phyloP scores from a whole-genome alignment of 2,113 vertebrate species.

The Machaerirhynchus nigripectus region DNA sequence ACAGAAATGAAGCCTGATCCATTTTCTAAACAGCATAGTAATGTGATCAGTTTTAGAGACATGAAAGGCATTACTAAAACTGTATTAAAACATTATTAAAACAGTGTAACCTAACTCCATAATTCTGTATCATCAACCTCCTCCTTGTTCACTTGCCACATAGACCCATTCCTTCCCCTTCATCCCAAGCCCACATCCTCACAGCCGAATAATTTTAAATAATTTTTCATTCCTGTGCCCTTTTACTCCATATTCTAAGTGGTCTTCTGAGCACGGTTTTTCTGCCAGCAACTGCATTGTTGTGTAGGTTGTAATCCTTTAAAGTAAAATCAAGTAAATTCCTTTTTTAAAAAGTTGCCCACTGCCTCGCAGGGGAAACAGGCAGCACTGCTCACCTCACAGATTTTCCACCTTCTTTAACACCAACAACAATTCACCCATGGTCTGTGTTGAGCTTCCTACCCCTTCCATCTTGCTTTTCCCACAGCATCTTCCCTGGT shows the following conservation, averaged over 20 bases:
- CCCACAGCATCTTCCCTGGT: not conserved
- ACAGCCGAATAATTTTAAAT: not conserved
- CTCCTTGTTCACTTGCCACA: not conserved
- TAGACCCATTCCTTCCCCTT: not conserved
- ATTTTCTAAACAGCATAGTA: not conserved
- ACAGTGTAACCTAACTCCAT: not conserved
- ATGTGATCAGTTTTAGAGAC: not conserved
- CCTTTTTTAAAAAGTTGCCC: not conserved
- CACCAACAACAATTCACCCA: not conserved
- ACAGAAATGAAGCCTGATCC: not conserved
- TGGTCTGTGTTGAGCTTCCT: not conserved
- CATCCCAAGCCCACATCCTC: not conserved
- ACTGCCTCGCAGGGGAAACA: not conserved
- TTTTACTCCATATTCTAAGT: not conserved
- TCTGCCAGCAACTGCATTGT: not conserved
- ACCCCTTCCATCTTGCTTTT: not conserved
- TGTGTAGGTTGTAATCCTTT: not conserved
- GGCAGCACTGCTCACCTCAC: not conserved
- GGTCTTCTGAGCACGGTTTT: not conserved
- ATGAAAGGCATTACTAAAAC: not conserved
- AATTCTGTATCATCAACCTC: rapidly evolving
- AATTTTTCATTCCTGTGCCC: not conserved
- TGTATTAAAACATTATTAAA: not conserved
- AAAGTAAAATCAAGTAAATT: not conserved
- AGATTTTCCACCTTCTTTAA: not conserved